These are phyloP conservation scores for Fundulus diaphanus DNA, from an alignment of 2,797 vertebrate genomes.

Conservation along the genomic window DNA sequence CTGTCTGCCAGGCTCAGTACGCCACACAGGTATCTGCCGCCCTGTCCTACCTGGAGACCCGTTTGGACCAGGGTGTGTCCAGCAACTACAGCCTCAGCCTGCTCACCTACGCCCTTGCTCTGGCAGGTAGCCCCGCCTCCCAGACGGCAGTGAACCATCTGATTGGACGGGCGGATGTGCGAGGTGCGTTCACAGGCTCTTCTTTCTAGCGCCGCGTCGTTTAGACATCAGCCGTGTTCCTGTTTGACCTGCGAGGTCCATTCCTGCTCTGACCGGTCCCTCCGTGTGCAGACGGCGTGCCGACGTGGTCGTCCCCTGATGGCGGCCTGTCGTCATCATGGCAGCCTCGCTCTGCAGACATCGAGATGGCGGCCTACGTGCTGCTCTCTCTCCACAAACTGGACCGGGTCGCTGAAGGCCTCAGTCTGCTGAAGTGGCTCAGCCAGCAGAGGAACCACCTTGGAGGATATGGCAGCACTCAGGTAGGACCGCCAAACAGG, in stretches of 20 bases:
- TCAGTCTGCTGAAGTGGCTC: constrained; percentile 88
- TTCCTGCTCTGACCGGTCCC: not conserved
- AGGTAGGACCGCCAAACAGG: constrained; percentile 76
- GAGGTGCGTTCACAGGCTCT: constrained; percentile 69
- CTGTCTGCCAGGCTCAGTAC: constrained; percentile 55
- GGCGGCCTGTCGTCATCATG: constrained; percentile 75
- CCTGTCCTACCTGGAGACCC: constrained; percentile 82
- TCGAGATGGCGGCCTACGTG: constrained; percentile 87
- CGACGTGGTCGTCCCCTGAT: constrained; percentile 80
- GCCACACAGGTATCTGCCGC: constrained; percentile 61
- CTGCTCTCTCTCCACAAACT: constrained; percentile 82
- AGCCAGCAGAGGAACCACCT: constrained; percentile 86
- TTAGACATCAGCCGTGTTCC: no score
- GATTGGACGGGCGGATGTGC: constrained; percentile 76
- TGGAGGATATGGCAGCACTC: constrained; percentile 91
- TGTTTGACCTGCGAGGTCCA: no score
- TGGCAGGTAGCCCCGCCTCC: constrained; percentile 78
- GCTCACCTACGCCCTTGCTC: constrained; percentile 83
- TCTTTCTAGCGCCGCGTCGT: not conserved
- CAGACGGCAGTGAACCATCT: constrained; percentile 76
- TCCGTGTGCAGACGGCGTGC: constrained; percentile 66
- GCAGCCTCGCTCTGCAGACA: constrained; percentile 87
- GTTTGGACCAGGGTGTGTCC: constrained; percentile 76
- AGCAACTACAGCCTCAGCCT: constrained; percentile 90
- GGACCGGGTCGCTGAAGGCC: constrained; percentile 69